Percentiles rank a stretch among this genome's conserved stretches.
phyloP scores from a whole-genome alignment of 37 sponge, comb jelly and placozoan species.

The Bolinopsis microptera region DNA sequence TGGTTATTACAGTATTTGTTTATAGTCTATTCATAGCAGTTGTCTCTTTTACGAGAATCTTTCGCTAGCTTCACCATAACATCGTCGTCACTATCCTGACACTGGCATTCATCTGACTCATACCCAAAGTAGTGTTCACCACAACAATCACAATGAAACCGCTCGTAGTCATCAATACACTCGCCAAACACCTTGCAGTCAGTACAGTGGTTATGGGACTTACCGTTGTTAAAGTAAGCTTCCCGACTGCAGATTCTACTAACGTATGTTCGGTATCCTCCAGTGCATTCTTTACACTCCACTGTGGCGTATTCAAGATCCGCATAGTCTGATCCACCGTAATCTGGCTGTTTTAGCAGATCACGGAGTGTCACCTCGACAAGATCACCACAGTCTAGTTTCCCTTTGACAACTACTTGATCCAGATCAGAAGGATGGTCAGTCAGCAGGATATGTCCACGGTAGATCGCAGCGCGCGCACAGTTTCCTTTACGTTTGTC shows the following conservation, averaged over 20 bases:
- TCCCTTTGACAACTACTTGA: not conserved
- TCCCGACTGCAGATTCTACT: constrained; percentile 25
- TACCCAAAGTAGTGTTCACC: constrained; percentile 68
- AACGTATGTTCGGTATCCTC: constrained; percentile 47
- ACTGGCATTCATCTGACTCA: no score
- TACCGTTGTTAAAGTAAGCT: constrained; percentile 61
- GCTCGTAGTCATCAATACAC: constrained; percentile 69
- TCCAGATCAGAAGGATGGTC: not conserved
- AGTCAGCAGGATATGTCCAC: not conserved
- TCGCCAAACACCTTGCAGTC: constrained; percentile 47
- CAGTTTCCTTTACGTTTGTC: not conserved
- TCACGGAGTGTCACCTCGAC: constrained; percentile 34
- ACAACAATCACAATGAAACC: constrained; percentile 55
- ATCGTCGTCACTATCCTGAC: no score
- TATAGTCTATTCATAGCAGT: no score
- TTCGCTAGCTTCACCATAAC: no score
- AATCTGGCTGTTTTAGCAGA: constrained; percentile 69
- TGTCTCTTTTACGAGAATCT: no score
- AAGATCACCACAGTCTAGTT: constrained; percentile 8
- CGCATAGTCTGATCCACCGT: constrained; percentile 67
- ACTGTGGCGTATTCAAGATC: constrained; percentile 47
- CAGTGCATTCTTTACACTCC: not conserved
- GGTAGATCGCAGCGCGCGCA: not conserved
- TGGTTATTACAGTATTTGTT: no score
- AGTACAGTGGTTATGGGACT: constrained; percentile 70